Conservation (phyloP, 2,113 vertebrate genomes). For the Furnarius figulus region DNA sequence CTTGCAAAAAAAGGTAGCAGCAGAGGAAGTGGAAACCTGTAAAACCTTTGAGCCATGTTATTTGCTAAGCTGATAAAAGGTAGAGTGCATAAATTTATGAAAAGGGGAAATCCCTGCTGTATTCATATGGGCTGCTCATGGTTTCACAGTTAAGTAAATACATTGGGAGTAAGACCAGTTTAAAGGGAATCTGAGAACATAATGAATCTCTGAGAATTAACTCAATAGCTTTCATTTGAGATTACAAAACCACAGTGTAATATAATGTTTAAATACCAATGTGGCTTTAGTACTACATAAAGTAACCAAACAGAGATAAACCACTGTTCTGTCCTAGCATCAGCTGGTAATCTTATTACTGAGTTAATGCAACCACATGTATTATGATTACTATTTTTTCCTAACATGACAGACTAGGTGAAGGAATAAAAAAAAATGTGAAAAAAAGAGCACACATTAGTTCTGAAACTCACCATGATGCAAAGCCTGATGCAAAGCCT, state of each 20-base stretch:
- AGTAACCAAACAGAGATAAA: slow-evolving; percentile 44
- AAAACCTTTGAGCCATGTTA: slow-evolving; percentile 50
- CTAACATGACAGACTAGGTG: background rate
- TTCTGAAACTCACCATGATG: background rate
- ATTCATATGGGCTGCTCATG: background rate
- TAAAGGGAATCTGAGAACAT: slow-evolving; percentile 46
- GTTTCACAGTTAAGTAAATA: slow-evolving; percentile 53
- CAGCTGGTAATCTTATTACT: slow-evolving; percentile 19
- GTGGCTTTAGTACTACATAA: background rate
- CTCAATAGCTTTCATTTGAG: slow-evolving; percentile 21
- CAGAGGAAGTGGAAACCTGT: slow-evolving; percentile 25
- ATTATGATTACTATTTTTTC: background rate
- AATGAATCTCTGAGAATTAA: slow-evolving; percentile 38
- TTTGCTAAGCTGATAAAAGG: slow-evolving; percentile 55
- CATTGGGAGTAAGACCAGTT: slow-evolving; percentile 16
- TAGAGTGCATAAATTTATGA: slow-evolving; percentile 7
- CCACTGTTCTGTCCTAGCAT: background rate
- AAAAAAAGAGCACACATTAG: accelerated
- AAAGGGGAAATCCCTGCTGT: slow-evolving; percentile 29
- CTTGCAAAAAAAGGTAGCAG: background rate
- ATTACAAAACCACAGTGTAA: slow-evolving; percentile 32
- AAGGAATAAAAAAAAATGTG: background rate
- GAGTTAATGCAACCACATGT: background rate
- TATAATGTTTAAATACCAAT: slow-evolving; percentile 29
- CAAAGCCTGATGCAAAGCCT: background rate